Conservation (phyloP, 2,888 invertebrate species). For the Lithodes maja region DNA sequence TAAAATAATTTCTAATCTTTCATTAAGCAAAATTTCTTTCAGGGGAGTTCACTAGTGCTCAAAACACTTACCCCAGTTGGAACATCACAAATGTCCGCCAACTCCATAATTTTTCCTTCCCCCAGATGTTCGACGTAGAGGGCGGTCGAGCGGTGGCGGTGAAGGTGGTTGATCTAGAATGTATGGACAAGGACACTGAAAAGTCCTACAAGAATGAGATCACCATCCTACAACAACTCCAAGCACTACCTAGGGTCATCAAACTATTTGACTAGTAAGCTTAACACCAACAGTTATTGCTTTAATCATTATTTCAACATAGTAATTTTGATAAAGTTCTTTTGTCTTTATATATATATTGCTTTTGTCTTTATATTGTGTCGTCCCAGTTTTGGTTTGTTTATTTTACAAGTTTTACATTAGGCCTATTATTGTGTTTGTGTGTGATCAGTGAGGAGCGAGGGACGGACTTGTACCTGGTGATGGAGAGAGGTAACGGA, state of each 20-base stretch:
- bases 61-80: too few relatives aligned
- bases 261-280: constrained; percentile 91
- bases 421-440: not conserved
- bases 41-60: too few relatives aligned
- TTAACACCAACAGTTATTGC: not conserved
- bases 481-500: constrained; percentile 94
- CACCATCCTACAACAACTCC: constrained; percentile 84
- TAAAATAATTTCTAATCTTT: too few relatives aligned
- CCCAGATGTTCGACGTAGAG: constrained; percentile 81
- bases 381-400: too few relatives aligned
- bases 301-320: not conserved
- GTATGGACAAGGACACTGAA: constrained; percentile 82
- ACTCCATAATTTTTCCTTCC: too few relatives aligned
- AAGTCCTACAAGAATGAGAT: constrained; percentile 93
- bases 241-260: constrained; percentile 88
- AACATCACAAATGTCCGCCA: too few relatives aligned
- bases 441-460: constrained; percentile 23
- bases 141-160: constrained; percentile 82
- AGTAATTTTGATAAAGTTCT: too few relatives aligned
- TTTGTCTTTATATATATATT: too few relatives aligned
- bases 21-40: too few relatives aligned
- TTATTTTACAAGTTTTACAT: too few relatives aligned
- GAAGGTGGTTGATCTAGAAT: constrained; percentile 87
- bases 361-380: too few relatives aligned
- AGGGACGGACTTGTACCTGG: constrained; percentile 82